These are phyloP conservation scores for Cephus sareptanus DNA, from an alignment of 2,888 invertebrate genomes.

Conservation along the genomic window DNA sequence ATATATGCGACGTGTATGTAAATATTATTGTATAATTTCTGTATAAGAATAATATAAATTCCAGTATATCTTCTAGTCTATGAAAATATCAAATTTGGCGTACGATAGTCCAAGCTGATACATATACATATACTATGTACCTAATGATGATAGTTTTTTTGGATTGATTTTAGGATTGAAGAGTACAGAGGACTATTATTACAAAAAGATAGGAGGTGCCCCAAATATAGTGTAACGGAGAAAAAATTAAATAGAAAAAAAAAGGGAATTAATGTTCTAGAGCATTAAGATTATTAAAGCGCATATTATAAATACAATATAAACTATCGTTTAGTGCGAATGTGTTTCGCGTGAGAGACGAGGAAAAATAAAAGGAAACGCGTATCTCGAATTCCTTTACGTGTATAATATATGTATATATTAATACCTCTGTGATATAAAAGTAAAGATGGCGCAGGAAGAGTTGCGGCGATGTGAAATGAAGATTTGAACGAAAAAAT, in stretches of 20 bases:
- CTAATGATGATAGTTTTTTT: too few species aligned
- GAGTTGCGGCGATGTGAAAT: not conserved
- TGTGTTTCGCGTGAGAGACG: too few species aligned
- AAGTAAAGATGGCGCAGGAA: not conserved
- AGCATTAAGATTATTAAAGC: not conserved
- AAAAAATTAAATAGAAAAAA: not conserved
- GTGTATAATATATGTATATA: not conserved
- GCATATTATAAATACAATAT: not conserved
- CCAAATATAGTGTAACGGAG: too few species aligned
- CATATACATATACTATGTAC: not conserved
- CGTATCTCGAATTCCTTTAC: not conserved
- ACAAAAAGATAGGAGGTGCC: too few species aligned
- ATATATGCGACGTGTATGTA: not conserved
- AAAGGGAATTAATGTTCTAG: not conserved
- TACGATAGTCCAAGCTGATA: not conserved
- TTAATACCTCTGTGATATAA: constrained; percentile 5
- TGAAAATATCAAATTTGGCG: not conserved
- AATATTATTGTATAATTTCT: not conserved
- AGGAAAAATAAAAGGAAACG: not conserved
- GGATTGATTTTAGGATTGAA: too few species aligned
- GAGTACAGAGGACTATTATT: too few species aligned
- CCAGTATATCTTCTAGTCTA: not conserved
- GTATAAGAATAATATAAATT: not conserved
- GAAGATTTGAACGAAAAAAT: not conserved
- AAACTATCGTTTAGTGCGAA: not conserved